phyloP scores from a whole-genome alignment of 2,888 invertebrate species.

The Hedychridium roseum region DNA sequence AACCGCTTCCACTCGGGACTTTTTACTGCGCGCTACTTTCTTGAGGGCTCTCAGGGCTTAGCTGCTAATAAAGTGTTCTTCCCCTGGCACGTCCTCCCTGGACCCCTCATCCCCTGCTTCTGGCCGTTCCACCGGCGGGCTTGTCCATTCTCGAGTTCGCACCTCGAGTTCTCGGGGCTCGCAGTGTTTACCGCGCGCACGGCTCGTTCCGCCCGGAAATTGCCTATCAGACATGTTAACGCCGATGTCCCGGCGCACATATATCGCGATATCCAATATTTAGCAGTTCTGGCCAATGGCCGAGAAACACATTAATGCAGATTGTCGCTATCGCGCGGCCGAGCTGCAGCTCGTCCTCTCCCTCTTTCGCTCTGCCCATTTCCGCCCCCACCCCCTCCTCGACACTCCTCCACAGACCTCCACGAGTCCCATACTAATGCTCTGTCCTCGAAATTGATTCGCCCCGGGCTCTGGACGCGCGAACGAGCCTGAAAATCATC shows the following conservation, averaged over 20 bases:
- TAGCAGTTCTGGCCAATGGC: constrained; percentile 31
- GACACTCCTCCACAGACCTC: constrained; percentile 6
- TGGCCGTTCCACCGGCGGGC: not conserved
- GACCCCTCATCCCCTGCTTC: constrained; percentile 7
- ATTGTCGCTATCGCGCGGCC: constrained; percentile 27
- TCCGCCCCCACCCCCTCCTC: constrained; percentile 2
- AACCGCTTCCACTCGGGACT: constrained; percentile 7
- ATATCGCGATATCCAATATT: constrained; percentile 29
- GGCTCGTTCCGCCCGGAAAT: constrained; percentile 31
- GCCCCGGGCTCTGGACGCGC: constrained; percentile 12
- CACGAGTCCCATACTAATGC: not conserved
- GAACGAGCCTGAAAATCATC: constrained; percentile 18
- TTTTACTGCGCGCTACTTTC: constrained; percentile 28
- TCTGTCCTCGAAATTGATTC: constrained; percentile 30
- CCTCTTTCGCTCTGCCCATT: constrained; percentile 9
- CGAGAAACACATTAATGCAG: constrained; percentile 35
- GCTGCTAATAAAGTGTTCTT: constrained; percentile 33
- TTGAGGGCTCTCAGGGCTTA: constrained; percentile 29
- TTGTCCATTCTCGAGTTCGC: not conserved
- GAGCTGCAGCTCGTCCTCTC: constrained; percentile 8
- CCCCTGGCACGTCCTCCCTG: constrained; percentile 1
- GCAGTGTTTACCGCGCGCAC: constrained; percentile 9
- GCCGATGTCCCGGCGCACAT: constrained; percentile 22
- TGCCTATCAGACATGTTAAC: constrained; percentile 38
- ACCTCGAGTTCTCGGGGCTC: not conserved